These are phyloP conservation scores for Vombatus ursinus DNA, from an alignment of 2,113 vertebrate species.

Conservation along the genomic window DNA sequence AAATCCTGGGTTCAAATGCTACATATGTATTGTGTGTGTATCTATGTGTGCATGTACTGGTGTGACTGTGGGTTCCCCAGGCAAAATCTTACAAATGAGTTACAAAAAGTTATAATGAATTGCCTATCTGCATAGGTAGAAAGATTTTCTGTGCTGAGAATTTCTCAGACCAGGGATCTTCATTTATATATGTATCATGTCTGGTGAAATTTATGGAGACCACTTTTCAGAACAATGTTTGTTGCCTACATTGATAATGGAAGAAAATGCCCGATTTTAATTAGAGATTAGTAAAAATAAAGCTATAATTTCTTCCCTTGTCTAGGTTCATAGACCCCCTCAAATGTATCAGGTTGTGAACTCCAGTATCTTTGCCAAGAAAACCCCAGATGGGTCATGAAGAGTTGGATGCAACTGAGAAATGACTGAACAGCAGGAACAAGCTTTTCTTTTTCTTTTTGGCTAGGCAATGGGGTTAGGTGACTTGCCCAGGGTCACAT, in stretches of 20 bases:
- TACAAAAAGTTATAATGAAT: neutral
- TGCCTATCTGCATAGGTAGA: neutral
- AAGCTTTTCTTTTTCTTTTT: neutral
- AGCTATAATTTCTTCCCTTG: neutral
- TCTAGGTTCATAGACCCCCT: neutral
- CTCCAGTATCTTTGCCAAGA: neutral
- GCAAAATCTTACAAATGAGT: neutral
- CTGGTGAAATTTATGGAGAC: neutral
- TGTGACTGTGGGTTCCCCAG: neutral
- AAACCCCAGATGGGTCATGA: neutral
- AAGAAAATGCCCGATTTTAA: neutral
- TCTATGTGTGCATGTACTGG: neutral
- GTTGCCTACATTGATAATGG: neutral
- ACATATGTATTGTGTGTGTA: neutral
- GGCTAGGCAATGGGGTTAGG: too few relatives aligned
- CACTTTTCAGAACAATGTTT: neutral
- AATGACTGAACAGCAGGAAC: neutral
- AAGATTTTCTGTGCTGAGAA: neutral
- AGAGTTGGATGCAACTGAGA: neutral
- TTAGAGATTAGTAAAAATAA: neutral
- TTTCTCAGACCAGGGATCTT: neutral
- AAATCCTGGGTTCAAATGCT: neutral
- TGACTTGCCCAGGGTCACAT: too few relatives aligned
- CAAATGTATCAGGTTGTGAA: neutral
- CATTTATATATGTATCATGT: neutral